Conservation (phyloP, 2,113 vertebrate species). For the Tamias sibiricus region DNA sequence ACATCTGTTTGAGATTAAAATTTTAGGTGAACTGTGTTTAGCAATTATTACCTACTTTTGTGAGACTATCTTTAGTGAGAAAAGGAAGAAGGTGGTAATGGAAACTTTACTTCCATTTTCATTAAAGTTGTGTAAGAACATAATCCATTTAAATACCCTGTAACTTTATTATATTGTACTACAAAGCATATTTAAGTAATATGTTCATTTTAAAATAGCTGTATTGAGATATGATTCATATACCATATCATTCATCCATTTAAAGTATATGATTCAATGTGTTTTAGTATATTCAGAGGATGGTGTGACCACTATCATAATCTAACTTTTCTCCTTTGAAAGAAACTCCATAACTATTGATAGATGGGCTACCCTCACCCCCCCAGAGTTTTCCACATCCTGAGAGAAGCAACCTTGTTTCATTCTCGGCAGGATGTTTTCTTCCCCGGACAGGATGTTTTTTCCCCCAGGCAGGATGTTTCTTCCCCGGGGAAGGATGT, state of each 20-base stretch:
- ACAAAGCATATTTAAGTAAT: not conserved
- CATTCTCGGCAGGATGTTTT: too few species aligned
- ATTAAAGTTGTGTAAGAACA: not conserved
- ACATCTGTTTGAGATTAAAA: slow-evolving; percentile 42
- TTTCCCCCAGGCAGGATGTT: too few species aligned
- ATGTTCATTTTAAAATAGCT: slow-evolving; percentile 9
- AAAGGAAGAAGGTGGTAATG: slow-evolving; percentile 37
- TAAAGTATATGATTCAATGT: not conserved
- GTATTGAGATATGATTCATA: not conserved
- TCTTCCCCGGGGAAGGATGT: too few species aligned
- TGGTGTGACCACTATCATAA: not conserved
- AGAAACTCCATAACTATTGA: not conserved
- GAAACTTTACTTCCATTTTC: slow-evolving; percentile 36
- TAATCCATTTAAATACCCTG: not conserved
- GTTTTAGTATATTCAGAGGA: slow-evolving; percentile 30
- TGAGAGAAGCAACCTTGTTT: too few species aligned
- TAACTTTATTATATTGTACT: not conserved
- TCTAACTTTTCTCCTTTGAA: slow-evolving; percentile 41
- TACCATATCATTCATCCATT: not conserved
- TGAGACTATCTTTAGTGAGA: slow-evolving; percentile 21
- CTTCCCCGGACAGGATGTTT: too few species aligned
- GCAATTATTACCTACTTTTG: slow-evolving; percentile 22
- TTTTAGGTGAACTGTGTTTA: not conserved
- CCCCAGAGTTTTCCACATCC: too few species aligned
- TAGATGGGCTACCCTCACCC: too few species aligned